phyloP scores from a whole-genome alignment of 2,113 vertebrate species.

The Hepsetus odoe region DNA sequence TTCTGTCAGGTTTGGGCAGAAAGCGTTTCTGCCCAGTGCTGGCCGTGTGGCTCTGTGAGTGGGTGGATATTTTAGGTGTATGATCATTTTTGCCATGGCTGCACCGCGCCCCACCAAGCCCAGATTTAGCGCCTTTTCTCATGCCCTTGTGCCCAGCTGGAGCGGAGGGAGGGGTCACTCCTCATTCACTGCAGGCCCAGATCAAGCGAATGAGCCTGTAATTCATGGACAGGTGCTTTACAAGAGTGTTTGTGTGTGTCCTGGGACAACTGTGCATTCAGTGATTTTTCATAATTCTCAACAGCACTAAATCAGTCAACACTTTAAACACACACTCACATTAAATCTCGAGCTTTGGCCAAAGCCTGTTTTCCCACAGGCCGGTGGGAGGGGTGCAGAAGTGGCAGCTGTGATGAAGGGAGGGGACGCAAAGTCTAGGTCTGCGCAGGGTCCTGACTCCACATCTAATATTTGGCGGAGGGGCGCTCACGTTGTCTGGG shows the following conservation, averaged over 20 bases:
- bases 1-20: too few relatives aligned
- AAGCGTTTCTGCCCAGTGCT: background rate
- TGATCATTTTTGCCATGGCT: background rate
- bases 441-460: background rate
- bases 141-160: constrained; percentile 43
- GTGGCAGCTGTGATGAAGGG: constrained; percentile 11
- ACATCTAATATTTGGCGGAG: background rate
- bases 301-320: too few relatives aligned
- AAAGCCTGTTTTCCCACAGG: background rate
- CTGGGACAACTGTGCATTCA: too few relatives aligned
- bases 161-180: constrained; percentile 16
- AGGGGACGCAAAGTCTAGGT: background rate
- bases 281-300: too few relatives aligned
- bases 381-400: background rate
- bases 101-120: background rate
- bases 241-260: constrained; percentile 1
- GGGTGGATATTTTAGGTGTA: constrained; percentile 31
- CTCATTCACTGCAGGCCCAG: background rate
- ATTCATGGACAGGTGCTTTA: background rate
- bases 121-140: background rate
- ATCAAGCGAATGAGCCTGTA: background rate
- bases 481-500: constrained; percentile 20
- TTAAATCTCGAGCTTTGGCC: background rate
- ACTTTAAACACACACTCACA: background rate
- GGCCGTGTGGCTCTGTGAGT: constrained; percentile 4